Percentiles rank a stretch among this genome's conserved stretches.
Evolutionary conservation across 2,888 invertebrate species (phyloP).

Genomic region (Polyommatus icarus): DNA sequence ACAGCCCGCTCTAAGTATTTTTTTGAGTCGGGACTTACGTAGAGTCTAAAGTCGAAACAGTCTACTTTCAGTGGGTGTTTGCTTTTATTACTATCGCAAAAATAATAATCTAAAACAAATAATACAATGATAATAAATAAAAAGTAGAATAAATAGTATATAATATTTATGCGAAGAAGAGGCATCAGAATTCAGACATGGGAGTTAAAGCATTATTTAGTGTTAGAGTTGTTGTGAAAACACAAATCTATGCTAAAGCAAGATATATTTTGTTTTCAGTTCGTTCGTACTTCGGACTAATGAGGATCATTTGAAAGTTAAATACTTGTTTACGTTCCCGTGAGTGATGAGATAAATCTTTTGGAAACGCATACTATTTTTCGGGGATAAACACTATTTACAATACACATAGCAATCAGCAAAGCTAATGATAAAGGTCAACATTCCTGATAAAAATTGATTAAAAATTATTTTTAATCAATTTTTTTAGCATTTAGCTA

Average conservation of each 20-base stretch:
- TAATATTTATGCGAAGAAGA: neutral
- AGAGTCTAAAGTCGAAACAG: too few relatives aligned
- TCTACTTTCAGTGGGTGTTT: too few relatives aligned
- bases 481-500: neutral
- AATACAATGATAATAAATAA: too few relatives aligned
- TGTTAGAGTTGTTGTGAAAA: neutral
- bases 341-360: conserved; percentile 11
- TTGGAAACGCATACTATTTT: neutral
- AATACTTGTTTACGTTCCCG: conserved; percentile 3
- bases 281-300: neutral
- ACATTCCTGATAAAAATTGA: neutral
- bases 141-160: too few relatives aligned
- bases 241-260: neutral
- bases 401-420: neutral
- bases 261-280: neutral
- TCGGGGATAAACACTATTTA: neutral
- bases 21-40: too few relatives aligned
- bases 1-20: too few relatives aligned
- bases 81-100: too few relatives aligned
- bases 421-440: neutral
- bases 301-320: conserved; percentile 19
- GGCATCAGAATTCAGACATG: too few relatives aligned
- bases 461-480: neutral
- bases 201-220: neutral
- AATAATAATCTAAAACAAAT: too few relatives aligned